Percentiles rank a stretch among this genome's conserved stretches.
Conservation (phyloP, 1,140 invertebrate genomes). For the Stegodyphus mimosarum region DNA sequence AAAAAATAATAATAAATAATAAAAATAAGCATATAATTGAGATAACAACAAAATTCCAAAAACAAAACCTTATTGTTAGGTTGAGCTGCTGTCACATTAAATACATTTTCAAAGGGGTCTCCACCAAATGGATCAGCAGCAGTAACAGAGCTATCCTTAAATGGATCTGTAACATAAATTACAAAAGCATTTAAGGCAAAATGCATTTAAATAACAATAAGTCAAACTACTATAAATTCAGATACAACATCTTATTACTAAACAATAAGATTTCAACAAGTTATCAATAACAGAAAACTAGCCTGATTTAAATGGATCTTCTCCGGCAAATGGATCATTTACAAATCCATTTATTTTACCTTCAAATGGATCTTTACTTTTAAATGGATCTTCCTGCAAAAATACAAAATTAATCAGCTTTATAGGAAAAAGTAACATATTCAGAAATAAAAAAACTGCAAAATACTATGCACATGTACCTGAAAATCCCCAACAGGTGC, state of each 20-base stretch:
- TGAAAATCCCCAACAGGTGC: conserved; percentile 30
- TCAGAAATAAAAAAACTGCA: neutral
- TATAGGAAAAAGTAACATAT: neutral
- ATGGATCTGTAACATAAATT: conserved; percentile 53
- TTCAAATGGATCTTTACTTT: conserved; percentile 73
- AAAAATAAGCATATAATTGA: too few relatives aligned
- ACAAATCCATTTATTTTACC: conserved; percentile 72
- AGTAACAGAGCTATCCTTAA: conserved; percentile 29
- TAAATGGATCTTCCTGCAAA: conserved; percentile 67
- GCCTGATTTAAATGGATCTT: conserved; percentile 68
- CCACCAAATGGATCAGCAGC: conserved; percentile 62
- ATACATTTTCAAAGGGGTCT: conserved; percentile 65
- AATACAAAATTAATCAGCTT: neutral
- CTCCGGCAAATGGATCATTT: conserved; percentile 72
- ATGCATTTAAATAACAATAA: too few relatives aligned
- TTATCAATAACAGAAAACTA: neutral
- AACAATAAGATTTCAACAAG: too few relatives aligned
- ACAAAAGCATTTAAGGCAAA: neutral
- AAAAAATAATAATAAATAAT: too few relatives aligned
- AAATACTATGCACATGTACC: conserved; percentile 3
- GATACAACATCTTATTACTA: too few relatives aligned
- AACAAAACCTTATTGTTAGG: conserved; percentile 7
- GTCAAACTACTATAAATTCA: too few relatives aligned
- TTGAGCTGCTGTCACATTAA: conserved; percentile 39
- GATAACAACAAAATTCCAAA: neutral